Evolutionary conservation across 2,797 vertebrate genomes (phyloP), one percentile per base, ranked within the genome.

Genomic region (Cossypha polioptera): DNA sequence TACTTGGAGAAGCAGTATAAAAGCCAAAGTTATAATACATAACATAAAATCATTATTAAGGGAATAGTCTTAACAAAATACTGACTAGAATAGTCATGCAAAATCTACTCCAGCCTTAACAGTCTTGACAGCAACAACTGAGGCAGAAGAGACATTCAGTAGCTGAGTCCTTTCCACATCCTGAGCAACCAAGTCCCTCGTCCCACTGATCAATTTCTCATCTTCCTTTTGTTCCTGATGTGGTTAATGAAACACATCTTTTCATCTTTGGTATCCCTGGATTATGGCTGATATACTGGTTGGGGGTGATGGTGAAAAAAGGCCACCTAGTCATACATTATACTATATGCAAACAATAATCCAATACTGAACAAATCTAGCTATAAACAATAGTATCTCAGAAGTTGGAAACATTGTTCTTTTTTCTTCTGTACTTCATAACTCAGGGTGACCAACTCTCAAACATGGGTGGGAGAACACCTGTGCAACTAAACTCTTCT

Each of bases 151-250:
- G 5, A 33, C 18, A 61, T 57, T 83, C n/a, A 45, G 47, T 6
- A 84, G 33, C 38, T 66, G 53, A 69, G 42, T 17, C 20, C 63
- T 26, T 77, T 48, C 18, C 35, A 74, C 5, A 7, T 25, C 36
- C 42, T 61, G 24, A 5, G 1, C 33, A 85, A 74, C 6, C 29
- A 91, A 40, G 13, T 66, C 29, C 16, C 43, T 16, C 1, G 0
- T 16, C n/a, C 14, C 48, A 54, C 0, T 67, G 19, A 63, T 38
- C 31, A 59, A 72, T 0, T 81, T n/a, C 11, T 31, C 11, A 3
- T 40, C 35, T 57, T 83, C 14, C 29, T 79, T 82, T 76, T 69
- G 24, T 38, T 86, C 68, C 13, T 5, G n/a, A 14, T 11, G 16
- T 35, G 69, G 28, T 43, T 47, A 78, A 1, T 26, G 24, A 90